These are phyloP conservation scores for Pristionchus exspectatus DNA, from an alignment of 2,888 invertebrate genomes.

Conservation along the genomic window DNA sequence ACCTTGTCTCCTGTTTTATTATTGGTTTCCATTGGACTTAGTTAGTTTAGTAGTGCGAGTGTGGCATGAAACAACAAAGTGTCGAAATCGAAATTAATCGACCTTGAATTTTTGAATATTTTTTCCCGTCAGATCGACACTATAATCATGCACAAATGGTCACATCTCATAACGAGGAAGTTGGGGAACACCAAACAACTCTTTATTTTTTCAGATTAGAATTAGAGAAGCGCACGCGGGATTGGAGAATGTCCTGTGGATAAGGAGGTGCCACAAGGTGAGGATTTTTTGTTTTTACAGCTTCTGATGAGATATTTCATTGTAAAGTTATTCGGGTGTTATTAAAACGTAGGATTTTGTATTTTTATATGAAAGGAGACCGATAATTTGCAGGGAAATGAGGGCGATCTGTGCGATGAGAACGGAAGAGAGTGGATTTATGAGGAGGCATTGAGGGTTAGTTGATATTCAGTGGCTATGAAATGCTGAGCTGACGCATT, in stretches of 20 bases:
- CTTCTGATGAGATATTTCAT: too few species aligned
- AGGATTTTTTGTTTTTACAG: too few species aligned
- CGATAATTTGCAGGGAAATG: not conserved
- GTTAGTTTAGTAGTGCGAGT: not conserved
- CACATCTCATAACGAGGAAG: not conserved
- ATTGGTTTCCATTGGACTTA: not conserved
- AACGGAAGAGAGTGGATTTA: slow-evolving; percentile 21
- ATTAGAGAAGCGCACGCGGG: not conserved
- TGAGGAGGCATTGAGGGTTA: slow-evolving; percentile 17
- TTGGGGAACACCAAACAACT: not conserved
- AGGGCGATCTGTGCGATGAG: slow-evolving; percentile 16
- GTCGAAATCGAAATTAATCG: not conserved
- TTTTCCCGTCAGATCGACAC: not conserved
- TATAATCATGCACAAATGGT: not conserved
- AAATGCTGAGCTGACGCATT: not conserved
- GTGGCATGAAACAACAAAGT: not conserved
- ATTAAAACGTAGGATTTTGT: too few species aligned
- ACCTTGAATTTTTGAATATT: not conserved
- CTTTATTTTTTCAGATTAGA: not conserved
- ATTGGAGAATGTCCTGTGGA: slow-evolving; percentile 12
- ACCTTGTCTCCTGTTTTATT: not conserved
- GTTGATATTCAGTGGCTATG: not conserved
- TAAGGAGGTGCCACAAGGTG: slow-evolving; percentile 11
- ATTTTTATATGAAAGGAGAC: too few species aligned
- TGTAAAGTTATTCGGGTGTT: too few species aligned